Conservation (phyloP, 2,113 vertebrate genomes). For the Brienomyrus brachyistius region DNA sequence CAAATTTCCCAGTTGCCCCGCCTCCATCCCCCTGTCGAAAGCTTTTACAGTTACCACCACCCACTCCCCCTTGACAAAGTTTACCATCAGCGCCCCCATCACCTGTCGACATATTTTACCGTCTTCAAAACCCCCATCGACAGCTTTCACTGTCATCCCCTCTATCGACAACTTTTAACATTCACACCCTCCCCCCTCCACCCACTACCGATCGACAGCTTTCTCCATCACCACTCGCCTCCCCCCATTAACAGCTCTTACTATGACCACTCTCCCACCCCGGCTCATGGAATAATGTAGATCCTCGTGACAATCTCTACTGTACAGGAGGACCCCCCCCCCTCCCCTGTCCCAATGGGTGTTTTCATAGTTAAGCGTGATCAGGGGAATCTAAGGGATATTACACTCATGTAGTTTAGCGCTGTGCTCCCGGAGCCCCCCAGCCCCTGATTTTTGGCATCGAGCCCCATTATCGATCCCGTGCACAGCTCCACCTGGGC, state of each 20-base stretch:
- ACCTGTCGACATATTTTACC: background rate
- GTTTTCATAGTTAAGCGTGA: constrained; percentile 18
- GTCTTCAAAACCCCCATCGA: background rate
- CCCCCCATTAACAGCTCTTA: background rate
- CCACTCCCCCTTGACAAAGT: background rate
- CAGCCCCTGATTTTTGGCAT: background rate
- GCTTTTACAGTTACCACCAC: background rate
- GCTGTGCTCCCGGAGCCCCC: background rate
- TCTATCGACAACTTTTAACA: background rate
- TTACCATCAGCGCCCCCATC: background rate
- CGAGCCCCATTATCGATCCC: background rate
- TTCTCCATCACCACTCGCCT: background rate
- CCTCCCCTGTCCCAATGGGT: background rate
- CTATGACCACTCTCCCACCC: background rate
- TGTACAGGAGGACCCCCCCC: background rate
- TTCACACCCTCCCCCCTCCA: background rate
- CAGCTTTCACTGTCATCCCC: background rate
- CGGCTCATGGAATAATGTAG: background rate
- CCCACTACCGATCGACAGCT: background rate
- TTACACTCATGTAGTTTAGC: constrained; percentile 6
- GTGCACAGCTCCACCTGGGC: background rate
- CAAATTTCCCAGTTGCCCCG: background rate
- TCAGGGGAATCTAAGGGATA: background rate
- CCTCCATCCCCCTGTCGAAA: background rate
- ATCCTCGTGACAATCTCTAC: background rate